phyloP scores from a whole-genome alignment of 2,113 vertebrate species.

The Myiopsitta monachus region DNA sequence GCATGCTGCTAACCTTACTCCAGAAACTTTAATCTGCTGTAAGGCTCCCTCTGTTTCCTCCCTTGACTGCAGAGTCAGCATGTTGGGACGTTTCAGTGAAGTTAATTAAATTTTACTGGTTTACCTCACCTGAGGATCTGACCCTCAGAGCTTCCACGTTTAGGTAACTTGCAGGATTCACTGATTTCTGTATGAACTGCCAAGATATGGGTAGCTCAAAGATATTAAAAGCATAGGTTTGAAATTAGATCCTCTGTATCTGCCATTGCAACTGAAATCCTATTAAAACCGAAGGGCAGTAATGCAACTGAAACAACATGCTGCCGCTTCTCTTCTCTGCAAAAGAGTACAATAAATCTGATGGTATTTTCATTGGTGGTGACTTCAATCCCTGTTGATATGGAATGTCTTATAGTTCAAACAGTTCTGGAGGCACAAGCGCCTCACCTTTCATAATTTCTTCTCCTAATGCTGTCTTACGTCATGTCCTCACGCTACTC shows the following conservation, averaged over 20 bases:
- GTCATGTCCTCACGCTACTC: not conserved
- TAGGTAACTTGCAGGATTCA: not conserved
- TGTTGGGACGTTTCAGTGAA: not conserved
- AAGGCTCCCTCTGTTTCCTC: not conserved
- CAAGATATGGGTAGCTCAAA: not conserved
- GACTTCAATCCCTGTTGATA: not conserved
- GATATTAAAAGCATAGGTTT: not conserved
- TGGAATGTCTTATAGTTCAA: not conserved
- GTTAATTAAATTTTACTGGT: not conserved
- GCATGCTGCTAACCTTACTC: not conserved
- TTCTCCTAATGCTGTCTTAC: not conserved
- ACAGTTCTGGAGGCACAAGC: not conserved
- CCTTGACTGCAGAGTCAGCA: not conserved
- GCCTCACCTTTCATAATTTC: not conserved
- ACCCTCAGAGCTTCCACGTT: not conserved
- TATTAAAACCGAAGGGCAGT: not conserved
- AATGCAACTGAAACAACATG: not conserved
- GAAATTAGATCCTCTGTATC: not conserved
- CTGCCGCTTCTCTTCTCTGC: not conserved
- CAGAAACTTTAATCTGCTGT: not conserved
- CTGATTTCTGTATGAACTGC: not conserved
- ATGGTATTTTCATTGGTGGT: not conserved
- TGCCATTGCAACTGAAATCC: not conserved
- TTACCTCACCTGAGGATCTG: not conserved
- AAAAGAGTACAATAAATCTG: not conserved